Conservation (phyloP, 2,888 invertebrate genomes). For the Drosophila kuntzei region DNA sequence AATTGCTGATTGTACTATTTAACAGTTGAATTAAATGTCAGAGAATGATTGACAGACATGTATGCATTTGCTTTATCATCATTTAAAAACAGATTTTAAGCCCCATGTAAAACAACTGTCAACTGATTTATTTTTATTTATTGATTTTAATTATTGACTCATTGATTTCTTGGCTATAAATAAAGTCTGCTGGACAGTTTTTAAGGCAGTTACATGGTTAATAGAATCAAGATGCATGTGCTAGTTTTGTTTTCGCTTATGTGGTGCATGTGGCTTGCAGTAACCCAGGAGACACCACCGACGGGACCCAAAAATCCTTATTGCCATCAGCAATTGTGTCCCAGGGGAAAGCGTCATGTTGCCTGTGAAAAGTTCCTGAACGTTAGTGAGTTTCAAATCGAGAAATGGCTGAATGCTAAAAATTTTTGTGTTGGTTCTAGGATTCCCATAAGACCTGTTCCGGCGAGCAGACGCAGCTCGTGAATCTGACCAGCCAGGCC, state of each 20-base stretch:
- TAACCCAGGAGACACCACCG: constrained; percentile 13
- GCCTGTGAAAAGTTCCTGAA: constrained; percentile 53
- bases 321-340: constrained; percentile 56
- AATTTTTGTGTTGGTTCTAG: constrained; percentile 18
- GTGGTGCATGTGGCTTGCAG: constrained; percentile 14
- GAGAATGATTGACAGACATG: constrained; percentile 5
- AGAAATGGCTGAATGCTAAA: not conserved
- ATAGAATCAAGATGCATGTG: constrained; percentile 27
- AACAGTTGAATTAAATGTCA: constrained; percentile 8
- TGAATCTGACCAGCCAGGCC: constrained; percentile 43
- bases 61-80: constrained; percentile 15
- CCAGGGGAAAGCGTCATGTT: constrained; percentile 53
- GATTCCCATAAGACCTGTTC: constrained; percentile 34
- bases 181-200: not conserved
- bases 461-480: constrained; percentile 1
- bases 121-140: constrained; percentile 30
- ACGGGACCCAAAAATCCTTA: constrained; percentile 53
- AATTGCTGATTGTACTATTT: constrained; percentile 2
- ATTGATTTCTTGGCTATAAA: constrained; percentile 15
- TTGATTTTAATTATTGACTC: constrained; percentile 2
- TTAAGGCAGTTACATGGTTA: constrained; percentile 7
- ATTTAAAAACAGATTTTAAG: constrained; percentile 25
- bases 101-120: constrained; percentile 35
- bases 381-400: constrained; percentile 22
- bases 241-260: constrained; percentile 15